phyloP scores from a whole-genome alignment of 2,888 invertebrate genomes.

The Smittia sp. region DNA sequence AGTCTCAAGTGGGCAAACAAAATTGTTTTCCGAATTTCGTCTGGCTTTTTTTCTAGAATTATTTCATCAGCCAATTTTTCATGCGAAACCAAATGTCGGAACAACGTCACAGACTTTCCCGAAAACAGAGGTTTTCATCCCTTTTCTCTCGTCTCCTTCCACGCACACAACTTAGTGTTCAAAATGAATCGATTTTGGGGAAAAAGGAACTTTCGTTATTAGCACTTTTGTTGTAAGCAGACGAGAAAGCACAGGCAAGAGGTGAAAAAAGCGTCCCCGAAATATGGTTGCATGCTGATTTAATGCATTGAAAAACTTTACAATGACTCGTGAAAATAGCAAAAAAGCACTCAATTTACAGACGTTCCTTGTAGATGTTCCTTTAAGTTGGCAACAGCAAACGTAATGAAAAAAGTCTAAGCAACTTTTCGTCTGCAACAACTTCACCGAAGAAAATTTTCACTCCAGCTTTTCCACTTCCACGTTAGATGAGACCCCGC shows the following conservation, averaged over 20 bases:
- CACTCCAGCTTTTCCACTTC: constrained; percentile 19
- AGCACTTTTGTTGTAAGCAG: no score
- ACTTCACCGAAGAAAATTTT: background rate
- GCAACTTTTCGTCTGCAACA: background rate
- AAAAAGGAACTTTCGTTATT: background rate
- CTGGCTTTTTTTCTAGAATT: no score
- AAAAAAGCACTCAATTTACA: background rate
- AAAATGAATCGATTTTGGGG: background rate
- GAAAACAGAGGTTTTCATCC: no score
- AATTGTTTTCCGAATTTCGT: no score
- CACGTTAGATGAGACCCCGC: constrained; percentile 20
- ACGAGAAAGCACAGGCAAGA: background rate
- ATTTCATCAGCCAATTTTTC: no score
- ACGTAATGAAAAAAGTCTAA: no score
- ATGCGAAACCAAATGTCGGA: no score
- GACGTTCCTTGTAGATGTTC: background rate
- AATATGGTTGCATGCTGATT: background rate
- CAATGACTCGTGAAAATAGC: background rate
- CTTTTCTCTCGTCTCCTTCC: no score
- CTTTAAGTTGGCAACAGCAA: no score
- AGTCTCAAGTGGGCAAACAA: no score
- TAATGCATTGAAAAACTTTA: background rate
- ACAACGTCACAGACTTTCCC: no score
- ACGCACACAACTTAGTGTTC: background rate
- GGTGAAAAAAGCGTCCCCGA: background rate